These are phyloP conservation scores for Gymnorhina tibicen DNA, from an alignment of 2,113 vertebrate genomes.

Conservation along the genomic window DNA sequence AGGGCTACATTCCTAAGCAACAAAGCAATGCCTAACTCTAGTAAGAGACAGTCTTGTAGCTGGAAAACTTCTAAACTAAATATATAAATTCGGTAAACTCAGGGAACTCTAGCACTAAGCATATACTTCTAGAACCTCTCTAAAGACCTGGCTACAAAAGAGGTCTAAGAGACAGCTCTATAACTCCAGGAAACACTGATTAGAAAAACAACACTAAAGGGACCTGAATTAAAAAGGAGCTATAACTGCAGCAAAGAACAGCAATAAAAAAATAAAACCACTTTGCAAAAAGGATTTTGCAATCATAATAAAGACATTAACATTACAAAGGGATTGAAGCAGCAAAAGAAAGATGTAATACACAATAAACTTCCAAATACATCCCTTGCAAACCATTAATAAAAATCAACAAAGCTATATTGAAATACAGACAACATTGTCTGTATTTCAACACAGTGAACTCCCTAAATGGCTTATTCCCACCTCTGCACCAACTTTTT, in stretches of 20 bases:
- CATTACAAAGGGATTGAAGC: background rate
- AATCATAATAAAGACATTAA: background rate
- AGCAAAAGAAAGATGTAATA: background rate
- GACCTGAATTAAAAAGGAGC: background rate
- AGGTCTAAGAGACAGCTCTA: background rate
- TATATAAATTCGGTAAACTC: background rate
- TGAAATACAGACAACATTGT: background rate
- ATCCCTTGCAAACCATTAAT: background rate
- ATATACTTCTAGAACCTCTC: background rate
- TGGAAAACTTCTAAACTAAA: background rate
- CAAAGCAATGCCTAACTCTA: background rate
- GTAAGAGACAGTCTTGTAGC: background rate
- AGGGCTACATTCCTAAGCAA: background rate
- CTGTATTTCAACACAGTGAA: background rate
- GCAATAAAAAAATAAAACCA: background rate
- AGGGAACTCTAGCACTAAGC: background rate
- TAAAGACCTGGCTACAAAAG: background rate
- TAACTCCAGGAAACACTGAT: background rate
- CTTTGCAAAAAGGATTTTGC: background rate
- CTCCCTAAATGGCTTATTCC: background rate
- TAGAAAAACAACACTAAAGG: background rate
- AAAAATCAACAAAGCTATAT: background rate
- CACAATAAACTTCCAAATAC: background rate
- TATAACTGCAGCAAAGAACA: background rate
- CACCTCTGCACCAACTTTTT: background rate